Conservation (phyloP, 2,888 invertebrate species). For the Aphrophora alni region DNA sequence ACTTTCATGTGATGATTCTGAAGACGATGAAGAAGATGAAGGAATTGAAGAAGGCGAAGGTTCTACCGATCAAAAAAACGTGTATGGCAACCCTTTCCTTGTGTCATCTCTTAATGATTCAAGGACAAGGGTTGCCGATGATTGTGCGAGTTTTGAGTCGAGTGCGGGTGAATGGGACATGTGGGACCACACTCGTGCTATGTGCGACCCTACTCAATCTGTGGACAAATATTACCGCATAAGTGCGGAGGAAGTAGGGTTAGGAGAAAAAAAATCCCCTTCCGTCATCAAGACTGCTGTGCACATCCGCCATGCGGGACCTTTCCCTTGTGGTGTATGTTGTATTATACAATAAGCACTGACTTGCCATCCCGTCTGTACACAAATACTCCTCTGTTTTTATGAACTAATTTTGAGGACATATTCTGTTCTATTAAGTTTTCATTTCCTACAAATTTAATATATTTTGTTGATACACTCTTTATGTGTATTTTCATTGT, state of each 20-base stretch:
- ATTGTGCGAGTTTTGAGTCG: constrained; percentile 35
- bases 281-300: constrained; percentile 40
- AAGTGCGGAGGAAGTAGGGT: constrained; percentile 37
- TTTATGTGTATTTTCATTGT: not conserved
- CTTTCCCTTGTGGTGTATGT: constrained; percentile 50
- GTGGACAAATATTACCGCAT: constrained; percentile 48
- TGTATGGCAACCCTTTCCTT: constrained; percentile 54
- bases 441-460: not conserved
- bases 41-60: constrained; percentile 48
- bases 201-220: constrained; percentile 46
- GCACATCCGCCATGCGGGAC: constrained; percentile 44
- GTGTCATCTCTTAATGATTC: constrained; percentile 50
- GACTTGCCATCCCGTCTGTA: not conserved
- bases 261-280: constrained; percentile 19
- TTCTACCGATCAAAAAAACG: constrained; percentile 55
- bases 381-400: not conserved
- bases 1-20: constrained; percentile 21
- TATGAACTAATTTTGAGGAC: not conserved
- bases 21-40: constrained; percentile 49
- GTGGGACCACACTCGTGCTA: constrained; percentile 41
- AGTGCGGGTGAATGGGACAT: constrained; percentile 41
- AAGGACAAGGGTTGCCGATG: constrained; percentile 51
- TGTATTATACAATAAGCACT: constrained; percentile 49
- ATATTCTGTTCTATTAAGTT: not conserved
- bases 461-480: constrained; percentile 16